Conservation (phyloP, 2,797 vertebrate genomes). For the Picus viridis region DNA sequence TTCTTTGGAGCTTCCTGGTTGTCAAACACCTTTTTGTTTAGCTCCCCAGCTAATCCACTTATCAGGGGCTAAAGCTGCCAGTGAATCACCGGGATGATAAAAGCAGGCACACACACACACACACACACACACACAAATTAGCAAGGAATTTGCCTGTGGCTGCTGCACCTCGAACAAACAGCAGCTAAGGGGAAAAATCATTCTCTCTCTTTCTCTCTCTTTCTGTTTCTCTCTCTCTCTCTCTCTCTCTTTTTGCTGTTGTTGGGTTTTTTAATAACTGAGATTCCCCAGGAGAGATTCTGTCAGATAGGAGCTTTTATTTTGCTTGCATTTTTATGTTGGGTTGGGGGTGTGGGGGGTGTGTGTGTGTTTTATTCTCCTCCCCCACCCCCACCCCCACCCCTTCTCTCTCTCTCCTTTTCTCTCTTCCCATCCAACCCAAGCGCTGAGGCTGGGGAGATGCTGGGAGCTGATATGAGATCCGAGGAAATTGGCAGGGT, state of each 20-base stretch:
- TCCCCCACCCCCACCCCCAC: too few species aligned
- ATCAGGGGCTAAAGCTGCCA: constrained; percentile 80
- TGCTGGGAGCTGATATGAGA: constrained; percentile 56
- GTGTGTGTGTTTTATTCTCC: neutral
- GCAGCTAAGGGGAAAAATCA: constrained; percentile 48
- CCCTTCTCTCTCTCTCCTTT: neutral
- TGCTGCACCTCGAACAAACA: constrained; percentile 74
- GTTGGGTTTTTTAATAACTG: neutral
- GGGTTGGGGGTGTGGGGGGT: too few species aligned
- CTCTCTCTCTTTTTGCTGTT: too few species aligned
- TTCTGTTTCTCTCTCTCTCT: too few species aligned
- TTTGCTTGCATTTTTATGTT: neutral
- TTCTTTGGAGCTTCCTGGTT: constrained; percentile 78
- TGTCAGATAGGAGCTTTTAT: constrained; percentile 52
- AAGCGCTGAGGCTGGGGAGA: constrained; percentile 42
- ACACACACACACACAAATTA: constrained; percentile 68
- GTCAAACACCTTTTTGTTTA: constrained; percentile 82
- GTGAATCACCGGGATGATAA: constrained; percentile 80
- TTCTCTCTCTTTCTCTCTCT: neutral
- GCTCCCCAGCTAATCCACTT: constrained; percentile 85
- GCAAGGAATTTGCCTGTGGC: constrained; percentile 78
- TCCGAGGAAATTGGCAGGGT: constrained; percentile 37
- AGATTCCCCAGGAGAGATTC: constrained; percentile 58
- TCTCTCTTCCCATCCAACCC: neutral
- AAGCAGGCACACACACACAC: constrained; percentile 67